Base-by-base conservation (phyloP, 2,797 vertebrate genomes). In the Valencia hispanica region DNA sequence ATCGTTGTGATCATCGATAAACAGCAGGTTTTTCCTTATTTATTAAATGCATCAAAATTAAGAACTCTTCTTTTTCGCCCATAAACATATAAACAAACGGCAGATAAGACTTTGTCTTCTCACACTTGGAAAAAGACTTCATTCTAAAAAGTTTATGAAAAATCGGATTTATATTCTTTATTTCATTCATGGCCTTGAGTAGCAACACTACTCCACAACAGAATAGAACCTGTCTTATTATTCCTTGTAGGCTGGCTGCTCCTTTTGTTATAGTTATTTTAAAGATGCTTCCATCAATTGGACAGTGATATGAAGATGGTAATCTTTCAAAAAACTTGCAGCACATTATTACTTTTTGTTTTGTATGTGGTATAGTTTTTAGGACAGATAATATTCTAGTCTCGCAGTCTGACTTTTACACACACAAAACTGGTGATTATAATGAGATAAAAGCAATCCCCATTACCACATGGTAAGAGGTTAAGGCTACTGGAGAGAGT, bases 381-480 rank as follows among this genome's bases (percentile, higher is more conserved):
- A 55, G 53, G 14, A 27, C 11, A 30, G 47, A 4, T 5, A 4
- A 17, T 18, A 48, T 18, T 48, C 47, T 48, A 18, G 18, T 63
- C 7, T 2, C 17, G 27, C 53, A 61, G 30, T 61, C 32, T 63
- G 32, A 63, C 85, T 65, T 41, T 51, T 72, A 63, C 66, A 77
- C 77, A 75, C 70, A 71, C 43, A 68, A 57, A 73, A 72, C 65
- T 73, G 78, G 81, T 79, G 79, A 87, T 93, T 92, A 92, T 91
- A 91, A 92, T 91, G 90, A 88, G 91, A 93, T 88, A 93, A 83
- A 88, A 94, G 27, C 27, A 59, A 18, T 32, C 87, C 91, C 92
- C n/a, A 65, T 72, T 73, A 70, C 80, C 55, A 69, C 45, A 70
- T 0, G 3, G 57, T 82, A 87, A 92, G 87, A 83, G 86, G 84